Evolutionary conservation across 2,888 invertebrate genomes (phyloP).

Genomic region (Ganaspis brasiliensis): DNA sequence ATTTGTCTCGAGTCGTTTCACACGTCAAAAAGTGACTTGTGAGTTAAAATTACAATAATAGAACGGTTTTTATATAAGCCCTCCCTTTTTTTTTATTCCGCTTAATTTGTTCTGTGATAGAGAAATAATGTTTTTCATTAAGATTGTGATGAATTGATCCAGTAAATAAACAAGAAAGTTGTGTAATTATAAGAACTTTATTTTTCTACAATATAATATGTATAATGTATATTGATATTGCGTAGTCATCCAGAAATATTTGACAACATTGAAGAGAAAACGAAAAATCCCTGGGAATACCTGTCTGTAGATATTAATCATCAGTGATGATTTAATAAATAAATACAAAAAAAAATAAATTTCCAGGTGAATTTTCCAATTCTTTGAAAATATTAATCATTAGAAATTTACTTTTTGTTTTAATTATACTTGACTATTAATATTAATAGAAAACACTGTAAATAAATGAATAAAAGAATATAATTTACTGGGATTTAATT

Average conservation of each 20-base stretch:
- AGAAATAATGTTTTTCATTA: not conserved
- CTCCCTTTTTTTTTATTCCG: constrained; percentile 6
- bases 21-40: not conserved
- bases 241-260: too few species aligned
- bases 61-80: constrained; percentile 21
- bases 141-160: not conserved
- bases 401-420: too few species aligned
- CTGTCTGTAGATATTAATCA: too few species aligned
- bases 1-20: not conserved
- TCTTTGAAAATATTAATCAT: too few species aligned
- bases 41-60: not conserved
- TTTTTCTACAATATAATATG: not conserved
- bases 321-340: too few species aligned
- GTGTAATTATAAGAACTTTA: not conserved
- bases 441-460: too few species aligned
- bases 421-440: too few species aligned
- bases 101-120: not conserved
- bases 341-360: too few species aligned
- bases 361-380: too few species aligned
- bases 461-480: not conserved
- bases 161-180: constrained; percentile 9
- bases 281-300: too few species aligned
- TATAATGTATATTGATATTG: not conserved
- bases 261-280: too few species aligned
- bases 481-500: too few species aligned